phyloP scores from a whole-genome alignment of 1,140 invertebrate species.

The Leptinotarsa texana region DNA sequence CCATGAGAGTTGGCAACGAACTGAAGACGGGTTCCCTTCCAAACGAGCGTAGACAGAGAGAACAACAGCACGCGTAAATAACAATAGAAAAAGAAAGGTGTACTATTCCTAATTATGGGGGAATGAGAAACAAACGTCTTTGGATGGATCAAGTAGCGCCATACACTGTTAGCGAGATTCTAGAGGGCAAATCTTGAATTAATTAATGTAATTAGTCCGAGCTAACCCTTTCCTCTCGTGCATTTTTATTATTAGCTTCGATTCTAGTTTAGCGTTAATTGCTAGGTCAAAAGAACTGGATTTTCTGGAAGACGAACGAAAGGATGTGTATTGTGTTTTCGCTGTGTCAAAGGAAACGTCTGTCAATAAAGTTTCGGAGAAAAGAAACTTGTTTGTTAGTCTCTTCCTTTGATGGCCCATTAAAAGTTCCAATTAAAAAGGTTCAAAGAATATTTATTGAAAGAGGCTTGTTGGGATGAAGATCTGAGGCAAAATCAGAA shows the following conservation, averaged over 20 bases:
- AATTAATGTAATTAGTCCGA: slow-evolving; percentile 41
- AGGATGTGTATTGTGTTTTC: not conserved
- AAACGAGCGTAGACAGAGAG: slow-evolving; percentile 32
- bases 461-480: too few species aligned
- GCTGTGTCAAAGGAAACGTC: too few species aligned
- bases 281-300: not conserved
- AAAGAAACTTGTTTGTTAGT: too few species aligned
- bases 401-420: too few species aligned
- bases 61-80: slow-evolving; percentile 25
- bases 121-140: slow-evolving; percentile 45
- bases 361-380: too few species aligned
- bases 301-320: not conserved
- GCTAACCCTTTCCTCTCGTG: slow-evolving; percentile 26
- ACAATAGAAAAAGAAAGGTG: slow-evolving; percentile 31
- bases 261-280: not conserved
- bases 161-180: slow-evolving; percentile 40
- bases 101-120: slow-evolving; percentile 39
- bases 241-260: slow-evolving; percentile 21
- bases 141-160: slow-evolving; percentile 37
- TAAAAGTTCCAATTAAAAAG: too few species aligned
- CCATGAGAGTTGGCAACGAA: slow-evolving; percentile 33
- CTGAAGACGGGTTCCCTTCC: slow-evolving; percentile 42
- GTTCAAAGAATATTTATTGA: too few species aligned
- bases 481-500: too few species aligned
- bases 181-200: slow-evolving; percentile 39